Evolutionary conservation across 1,140 invertebrate genomes (phyloP), one percentile per base, ranked within the genome.

Genomic region (Drosophila kurseongensis): DNA sequence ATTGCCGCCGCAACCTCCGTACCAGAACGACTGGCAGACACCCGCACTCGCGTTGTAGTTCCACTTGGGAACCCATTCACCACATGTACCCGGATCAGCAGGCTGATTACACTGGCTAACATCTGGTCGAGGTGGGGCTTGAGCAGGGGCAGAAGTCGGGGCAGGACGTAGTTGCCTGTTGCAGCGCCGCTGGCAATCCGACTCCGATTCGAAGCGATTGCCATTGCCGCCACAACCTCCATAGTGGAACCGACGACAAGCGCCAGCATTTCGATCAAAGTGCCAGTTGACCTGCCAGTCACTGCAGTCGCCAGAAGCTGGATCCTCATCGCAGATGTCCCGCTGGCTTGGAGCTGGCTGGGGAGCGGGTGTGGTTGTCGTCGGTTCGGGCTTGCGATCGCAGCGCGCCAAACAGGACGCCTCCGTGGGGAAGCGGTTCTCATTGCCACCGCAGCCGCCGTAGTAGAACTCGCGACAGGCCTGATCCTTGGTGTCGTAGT

Each of bases 1-100:
- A 89, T 97, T 98, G 18, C 96, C 97, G 23, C 94, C 95, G 80
- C 96, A 97, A 9, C 97, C 96, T 5, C 96, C 95, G 88, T 97
- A 98, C 58, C 95, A 95, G 90, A 98, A 98, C 67, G 94, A 94
- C 77, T 94, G 92, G 81, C 97, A 98, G 27, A 92, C 91, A 44
- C 94, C 93, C 16, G 94, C 93, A 52, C 94, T 94, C 0, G 95
- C 94, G 91, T 99, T 96, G 92, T 95, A 99, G 93, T 96, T 98
- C 96, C 96, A 99, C 50, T 95, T 94, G 50, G 95, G 92, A 13
- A 94, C 94, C 91, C 97, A 97, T 62, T 96, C 93, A 54, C 94
- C 94, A 85, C 98, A 99, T 10, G 96, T 94, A 1, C 98, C 98
- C 54, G 94, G 91, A 62, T 95, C 93, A 10, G 95, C 94, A 0